A percentile compares a stretch with the other conserved stretches of the same genome.
Conservation (phyloP, 2,888 invertebrate species). For the Artemia sinica region DNA sequence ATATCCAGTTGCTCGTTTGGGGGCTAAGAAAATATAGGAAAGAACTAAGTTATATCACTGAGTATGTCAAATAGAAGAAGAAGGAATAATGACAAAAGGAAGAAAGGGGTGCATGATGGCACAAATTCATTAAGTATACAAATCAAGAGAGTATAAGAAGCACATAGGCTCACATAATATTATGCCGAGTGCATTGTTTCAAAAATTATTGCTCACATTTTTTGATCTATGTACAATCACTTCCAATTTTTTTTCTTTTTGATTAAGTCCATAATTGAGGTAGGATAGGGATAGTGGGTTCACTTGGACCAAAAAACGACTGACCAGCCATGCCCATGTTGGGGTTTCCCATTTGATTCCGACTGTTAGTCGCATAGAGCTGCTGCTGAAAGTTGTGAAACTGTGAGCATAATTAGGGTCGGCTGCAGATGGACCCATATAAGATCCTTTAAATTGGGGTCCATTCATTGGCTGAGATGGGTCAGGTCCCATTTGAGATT, state of each 20-base stretch:
- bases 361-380: slow-evolving; percentile 67
- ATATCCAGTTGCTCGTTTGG: too few species aligned
- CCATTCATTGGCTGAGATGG: slow-evolving; percentile 16
- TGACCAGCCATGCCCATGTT: slow-evolving; percentile 25
- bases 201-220: too few species aligned
- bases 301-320: slow-evolving; percentile 28
- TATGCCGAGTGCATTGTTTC: too few species aligned
- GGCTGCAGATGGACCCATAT: slow-evolving; percentile 61
- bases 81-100: too few species aligned
- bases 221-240: too few species aligned
- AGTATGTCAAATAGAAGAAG: too few species aligned
- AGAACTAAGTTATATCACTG: too few species aligned
- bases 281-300: slow-evolving; percentile 19
- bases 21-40: too few species aligned
- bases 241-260: neutral
- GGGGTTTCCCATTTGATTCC: slow-evolving; percentile 37
- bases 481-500: slow-evolving; percentile 19
- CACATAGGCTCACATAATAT: too few species aligned
- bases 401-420: slow-evolving; percentile 87
- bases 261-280: slow-evolving; percentile 3
- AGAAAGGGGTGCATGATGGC: too few species aligned
- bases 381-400: slow-evolving; percentile 91
- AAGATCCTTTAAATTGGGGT: slow-evolving; percentile 49
- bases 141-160: too few species aligned
- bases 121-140: too few species aligned